A percentile compares a stretch with the other conserved stretches of the same genome.
phyloP scores from a whole-genome alignment of 2,888 invertebrate genomes.

The Neoascia interrupta region DNA sequence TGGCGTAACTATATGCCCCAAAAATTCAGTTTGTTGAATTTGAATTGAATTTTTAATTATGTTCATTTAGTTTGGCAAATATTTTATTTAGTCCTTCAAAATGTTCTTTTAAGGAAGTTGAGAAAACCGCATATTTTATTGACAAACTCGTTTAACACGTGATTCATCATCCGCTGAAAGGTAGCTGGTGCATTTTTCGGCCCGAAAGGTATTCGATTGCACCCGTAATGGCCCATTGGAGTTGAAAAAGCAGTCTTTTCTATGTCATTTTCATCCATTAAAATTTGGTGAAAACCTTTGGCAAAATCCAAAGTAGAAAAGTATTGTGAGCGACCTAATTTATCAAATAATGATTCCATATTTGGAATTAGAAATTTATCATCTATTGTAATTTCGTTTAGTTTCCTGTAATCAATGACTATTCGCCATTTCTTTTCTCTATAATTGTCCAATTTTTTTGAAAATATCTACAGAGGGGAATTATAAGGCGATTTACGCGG shows the following conservation, averaged over 20 bases:
- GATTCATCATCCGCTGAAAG: not conserved
- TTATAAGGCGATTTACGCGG: not conserved
- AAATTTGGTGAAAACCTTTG: not conserved
- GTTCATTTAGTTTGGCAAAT: not conserved
- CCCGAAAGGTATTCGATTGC: not conserved
- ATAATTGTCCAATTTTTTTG: no score
- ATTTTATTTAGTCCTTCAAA: not conserved
- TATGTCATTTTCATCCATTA: not conserved
- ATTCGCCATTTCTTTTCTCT: no score
- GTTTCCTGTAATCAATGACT: not conserved
- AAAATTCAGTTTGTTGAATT: not conserved
- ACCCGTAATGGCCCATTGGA: no score
- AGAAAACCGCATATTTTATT: not conserved
- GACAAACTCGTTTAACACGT: not conserved
- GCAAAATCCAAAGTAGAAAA: conserved; percentile 3
- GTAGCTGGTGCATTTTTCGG: not conserved
- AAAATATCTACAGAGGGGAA: not conserved
- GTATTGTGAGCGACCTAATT: conserved; percentile 37
- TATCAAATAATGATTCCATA: not conserved
- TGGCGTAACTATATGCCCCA: not conserved
- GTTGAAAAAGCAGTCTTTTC: no score
- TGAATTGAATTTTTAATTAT: no score
- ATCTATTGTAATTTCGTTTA: conserved; percentile 35
- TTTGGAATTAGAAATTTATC: conserved; percentile 34
- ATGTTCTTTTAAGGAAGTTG: not conserved